Conservation (phyloP, 2,113 vertebrate species). For the Cyprinus carpio region DNA sequence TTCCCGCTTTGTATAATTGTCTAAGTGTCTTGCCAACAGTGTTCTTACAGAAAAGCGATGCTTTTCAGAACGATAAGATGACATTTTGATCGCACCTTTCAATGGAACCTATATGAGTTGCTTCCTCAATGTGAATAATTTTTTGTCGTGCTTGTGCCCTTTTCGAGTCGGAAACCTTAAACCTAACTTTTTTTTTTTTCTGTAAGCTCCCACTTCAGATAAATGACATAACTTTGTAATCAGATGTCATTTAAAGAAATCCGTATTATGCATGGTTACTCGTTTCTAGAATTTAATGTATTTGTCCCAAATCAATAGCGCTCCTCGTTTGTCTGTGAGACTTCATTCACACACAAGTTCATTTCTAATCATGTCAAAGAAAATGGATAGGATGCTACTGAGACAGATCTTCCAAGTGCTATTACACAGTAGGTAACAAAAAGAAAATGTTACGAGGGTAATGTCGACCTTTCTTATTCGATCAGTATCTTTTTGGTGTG, state of each 20-base stretch:
- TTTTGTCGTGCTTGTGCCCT: not conserved
- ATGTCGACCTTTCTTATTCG: not conserved
- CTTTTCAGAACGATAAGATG: constrained; percentile 30
- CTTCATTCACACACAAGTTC: constrained; percentile 12
- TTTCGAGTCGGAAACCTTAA: not conserved
- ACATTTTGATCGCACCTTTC: constrained; percentile 42
- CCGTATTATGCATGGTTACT: constrained; percentile 52
- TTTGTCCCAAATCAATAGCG: constrained; percentile 24
- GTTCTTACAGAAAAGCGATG: constrained; percentile 46
- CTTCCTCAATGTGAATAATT: constrained; percentile 50
- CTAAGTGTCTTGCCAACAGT: constrained; percentile 42
- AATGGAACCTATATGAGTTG: constrained; percentile 47
- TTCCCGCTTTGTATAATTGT: constrained; percentile 47
- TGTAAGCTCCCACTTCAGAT: not conserved
- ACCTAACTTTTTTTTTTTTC: not conserved
- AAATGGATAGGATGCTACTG: constrained; percentile 7
- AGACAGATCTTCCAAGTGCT: constrained; percentile 56
- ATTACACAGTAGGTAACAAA: constrained; percentile 47
- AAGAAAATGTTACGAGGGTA: not conserved
- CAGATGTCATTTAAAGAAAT: constrained; percentile 34
- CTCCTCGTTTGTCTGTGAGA: constrained; percentile 42
- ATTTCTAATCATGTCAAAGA: constrained; percentile 13
- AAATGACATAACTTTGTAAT: constrained; percentile 6
- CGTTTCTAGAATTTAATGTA: constrained; percentile 27
- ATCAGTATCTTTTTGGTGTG: constrained; percentile 31